Conservation (phyloP, 2,888 invertebrate genomes). For the Yponomeuta malinellus region DNA sequence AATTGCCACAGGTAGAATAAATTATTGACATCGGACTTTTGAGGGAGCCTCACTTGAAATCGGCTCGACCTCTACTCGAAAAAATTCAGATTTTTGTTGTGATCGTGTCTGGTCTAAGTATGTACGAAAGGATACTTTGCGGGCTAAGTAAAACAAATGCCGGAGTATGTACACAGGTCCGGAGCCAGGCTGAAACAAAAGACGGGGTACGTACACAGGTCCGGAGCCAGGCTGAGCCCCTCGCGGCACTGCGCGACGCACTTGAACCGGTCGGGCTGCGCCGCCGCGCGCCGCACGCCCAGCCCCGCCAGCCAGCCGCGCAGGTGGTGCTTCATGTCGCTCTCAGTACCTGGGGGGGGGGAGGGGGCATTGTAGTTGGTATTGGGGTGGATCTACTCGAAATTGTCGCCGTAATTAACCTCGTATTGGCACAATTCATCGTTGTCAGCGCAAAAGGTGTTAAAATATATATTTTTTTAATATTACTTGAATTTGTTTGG, state of each 20-base stretch:
- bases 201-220: conserved; percentile 71
- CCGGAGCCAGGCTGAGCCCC: conserved; percentile 78
- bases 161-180: conserved; percentile 76
- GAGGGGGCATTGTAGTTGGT: not conserved
- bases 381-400: no score
- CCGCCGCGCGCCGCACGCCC: conserved; percentile 85
- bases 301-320: conserved; percentile 92
- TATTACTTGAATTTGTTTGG: no score
- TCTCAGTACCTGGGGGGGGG: conserved; percentile 83
- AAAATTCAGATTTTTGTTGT: no score
- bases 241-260: conserved; percentile 90
- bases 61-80: no score
- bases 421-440: no score
- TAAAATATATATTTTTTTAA: no score
- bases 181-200: conserved; percentile 67
- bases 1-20: no score
- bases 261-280: conserved; percentile 82
- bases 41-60: no score
- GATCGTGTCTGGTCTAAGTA: no score
- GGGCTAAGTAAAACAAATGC: not conserved
- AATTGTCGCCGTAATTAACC: no score
- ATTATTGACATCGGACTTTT: no score
- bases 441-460: no score
- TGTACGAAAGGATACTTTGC: not conserved
- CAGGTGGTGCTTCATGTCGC: conserved; percentile 92